Evolutionary conservation across 53 echinoderm and acorn worm genomes (phyloP), one percentile per base, ranked within the genome.

Genomic region (Hippasteria phrygiana): DNA sequence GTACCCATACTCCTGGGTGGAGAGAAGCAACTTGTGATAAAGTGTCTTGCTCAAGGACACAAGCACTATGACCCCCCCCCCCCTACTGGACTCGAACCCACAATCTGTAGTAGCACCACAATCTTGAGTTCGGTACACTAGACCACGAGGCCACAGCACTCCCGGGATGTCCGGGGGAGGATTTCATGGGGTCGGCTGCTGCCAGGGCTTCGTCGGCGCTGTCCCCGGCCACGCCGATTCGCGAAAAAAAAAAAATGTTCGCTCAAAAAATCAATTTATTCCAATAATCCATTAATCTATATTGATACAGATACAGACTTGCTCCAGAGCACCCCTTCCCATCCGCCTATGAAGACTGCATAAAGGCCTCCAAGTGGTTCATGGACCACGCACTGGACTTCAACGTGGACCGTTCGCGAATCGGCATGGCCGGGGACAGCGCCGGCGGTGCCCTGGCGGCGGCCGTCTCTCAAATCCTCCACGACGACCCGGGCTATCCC

Each of bases 381-480:
- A 86, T 95, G 22, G 88, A 70, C 43, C 93, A 95, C 63, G 93
- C 93, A 9, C 22, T 41, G 16, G 90, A 95, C 26, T 93, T 87
- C 81, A 62, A 65, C 28, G 89, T 95, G n/a, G 93, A 90, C 82
- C 42, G 65, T 35, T 62, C 46, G 4, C 86, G 93, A 37, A 86
- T 95, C 29, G 96, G 87, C 7, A 76, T 95, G 17, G 87, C 75
- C 8, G 96, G 96, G 53, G 96, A 95, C 87, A 95, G 96, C 59
- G 96, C 93, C 13, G 96, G 95, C 20, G 96, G 91, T 5, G 48
- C 89, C 10, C 69, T 95, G 10, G 69, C 93, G 0, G 93, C 96
- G 1, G 72, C 91, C 40, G 82, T 92, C 9, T 41, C 89, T 27
- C 96, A 95, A 54, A 56, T 85, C 29, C 51, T 95, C 18, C 91